Base-by-base conservation (phyloP, 2,888 invertebrate species). In the Suillia variegata region DNA sequence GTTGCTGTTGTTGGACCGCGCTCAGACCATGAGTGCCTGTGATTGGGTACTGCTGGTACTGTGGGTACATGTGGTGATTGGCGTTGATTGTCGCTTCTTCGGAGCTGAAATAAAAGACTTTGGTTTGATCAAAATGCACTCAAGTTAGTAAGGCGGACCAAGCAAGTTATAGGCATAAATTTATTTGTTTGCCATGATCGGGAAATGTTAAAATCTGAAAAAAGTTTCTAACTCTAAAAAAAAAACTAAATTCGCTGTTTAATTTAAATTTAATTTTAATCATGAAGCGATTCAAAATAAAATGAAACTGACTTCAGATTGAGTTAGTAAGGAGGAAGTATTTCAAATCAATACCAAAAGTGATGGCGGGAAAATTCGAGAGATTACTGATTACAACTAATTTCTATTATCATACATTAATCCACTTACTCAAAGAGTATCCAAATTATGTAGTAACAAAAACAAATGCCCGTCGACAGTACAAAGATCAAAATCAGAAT, bases 371-470 rank as follows among this genome's bases (percentile, higher is more conserved):
- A 26, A 26, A 6, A 6, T 26, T 26, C 10, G 26, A 26, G 26
- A 6, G 26, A n/a, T 26, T 26, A 5, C 26, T 10, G 26, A 26
- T 26, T 26, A 26, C 10, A 26, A 26, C 26, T 26, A n/a, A n/a
- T n/a, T n/a, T n/a, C n/a, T n/a, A 45, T 4, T 18, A 13, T 45
- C 13, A 45, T 45, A 45, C 20, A 45, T 45, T 45, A 45, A 45
- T 63, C 31, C 70, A 88, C 91, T 89, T 85, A 95, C 95, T 94
- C 94, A 83, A 93, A 94, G 61, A 94, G 87, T 68, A 94, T 91
- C 91, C 94, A 95, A 70, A 94, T 92, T 74, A 95, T 89, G 83
- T 94, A 94, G 82, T 95, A 95, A 83, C 94, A 94, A 82, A 93
- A 89, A 81, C 93, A 92, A 65, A 94, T 88, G 49, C 93, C 92